These are phyloP conservation scores for Andrena minutula DNA, from an alignment of 2,888 invertebrate species.

Conservation along the genomic window DNA sequence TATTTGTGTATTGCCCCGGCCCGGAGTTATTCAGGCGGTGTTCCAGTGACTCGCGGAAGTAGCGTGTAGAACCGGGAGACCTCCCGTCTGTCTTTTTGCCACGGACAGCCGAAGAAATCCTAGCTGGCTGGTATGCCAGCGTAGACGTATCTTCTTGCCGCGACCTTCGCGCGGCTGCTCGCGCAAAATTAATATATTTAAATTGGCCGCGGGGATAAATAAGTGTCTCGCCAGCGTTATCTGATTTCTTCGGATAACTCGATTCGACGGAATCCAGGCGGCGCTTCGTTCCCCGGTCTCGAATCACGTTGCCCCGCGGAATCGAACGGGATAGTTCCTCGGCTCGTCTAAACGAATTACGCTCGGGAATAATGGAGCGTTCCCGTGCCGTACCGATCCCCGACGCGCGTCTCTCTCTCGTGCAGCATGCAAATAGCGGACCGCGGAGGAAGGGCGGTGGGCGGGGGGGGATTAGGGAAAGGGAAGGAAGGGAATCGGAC, in stretches of 20 bases:
- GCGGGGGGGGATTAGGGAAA: neutral
- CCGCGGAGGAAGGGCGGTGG: neutral
- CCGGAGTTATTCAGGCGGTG: conserved; percentile 46
- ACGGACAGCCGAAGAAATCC: neutral
- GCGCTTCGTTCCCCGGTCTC: neutral
- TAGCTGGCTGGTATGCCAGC: neutral
- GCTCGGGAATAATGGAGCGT: conserved; percentile 11
- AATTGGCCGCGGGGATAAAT: conserved; percentile 24
- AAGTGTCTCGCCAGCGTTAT: conserved; percentile 2
- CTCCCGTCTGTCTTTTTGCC: conserved; percentile 22
- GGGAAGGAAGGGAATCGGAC: conserved; percentile 21
- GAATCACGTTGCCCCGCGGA: neutral
- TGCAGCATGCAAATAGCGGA: conserved; percentile 11
- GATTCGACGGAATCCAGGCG: neutral
- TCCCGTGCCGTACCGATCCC: neutral
- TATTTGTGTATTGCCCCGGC: conserved; percentile 25
- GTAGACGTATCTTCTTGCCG: conserved; percentile 3
- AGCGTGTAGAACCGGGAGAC: conserved; percentile 36
- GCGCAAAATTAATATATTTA: conserved; percentile 39
- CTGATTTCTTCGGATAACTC: neutral
- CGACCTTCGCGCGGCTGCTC: neutral
- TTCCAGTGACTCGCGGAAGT: conserved; percentile 52
- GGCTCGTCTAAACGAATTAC: conserved; percentile 6
- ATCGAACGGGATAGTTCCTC: neutral
- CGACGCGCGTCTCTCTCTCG: conserved; percentile 3